Conservation (phyloP, 1,140 invertebrate genomes). For the Saccostrea glomerata region DNA sequence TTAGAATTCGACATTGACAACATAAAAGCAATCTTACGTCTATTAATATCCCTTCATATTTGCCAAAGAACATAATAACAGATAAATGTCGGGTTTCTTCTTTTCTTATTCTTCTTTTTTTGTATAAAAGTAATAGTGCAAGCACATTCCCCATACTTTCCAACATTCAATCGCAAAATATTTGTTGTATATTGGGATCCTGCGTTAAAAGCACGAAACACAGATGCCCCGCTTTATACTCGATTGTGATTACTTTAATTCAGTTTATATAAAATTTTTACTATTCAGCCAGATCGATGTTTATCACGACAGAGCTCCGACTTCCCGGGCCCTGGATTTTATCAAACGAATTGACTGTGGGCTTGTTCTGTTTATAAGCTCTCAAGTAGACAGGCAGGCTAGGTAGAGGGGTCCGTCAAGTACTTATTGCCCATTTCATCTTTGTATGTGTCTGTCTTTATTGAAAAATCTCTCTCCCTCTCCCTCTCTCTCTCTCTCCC, state of each 20-base stretch:
- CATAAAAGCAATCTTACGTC: no score
- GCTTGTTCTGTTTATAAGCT: conserved; percentile 18
- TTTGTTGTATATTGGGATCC: neutral
- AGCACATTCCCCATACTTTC: no score
- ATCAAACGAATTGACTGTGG: conserved; percentile 19
- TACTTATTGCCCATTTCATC: neutral
- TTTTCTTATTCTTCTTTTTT: no score
- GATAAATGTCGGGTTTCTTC: no score
- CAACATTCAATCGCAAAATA: neutral
- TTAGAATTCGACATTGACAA: no score
- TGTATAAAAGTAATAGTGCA: no score
- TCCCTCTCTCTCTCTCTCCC: neutral
- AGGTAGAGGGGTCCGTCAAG: neutral
- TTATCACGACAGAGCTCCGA: conserved; percentile 6
- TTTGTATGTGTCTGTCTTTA: conserved; percentile 9
- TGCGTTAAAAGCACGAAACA: neutral
- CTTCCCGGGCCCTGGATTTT: neutral
- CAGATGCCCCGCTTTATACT: neutral
- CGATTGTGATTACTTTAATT: conserved; percentile 23
- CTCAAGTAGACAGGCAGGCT: neutral
- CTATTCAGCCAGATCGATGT: conserved; percentile 16
- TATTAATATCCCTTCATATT: no score
- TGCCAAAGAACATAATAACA: no score
- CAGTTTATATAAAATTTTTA: conserved; percentile 16
- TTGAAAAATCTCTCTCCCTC: neutral